Evolutionary conservation across 1,140 invertebrate species (phyloP).

Genomic region (Dufourea novaeangliae): DNA sequence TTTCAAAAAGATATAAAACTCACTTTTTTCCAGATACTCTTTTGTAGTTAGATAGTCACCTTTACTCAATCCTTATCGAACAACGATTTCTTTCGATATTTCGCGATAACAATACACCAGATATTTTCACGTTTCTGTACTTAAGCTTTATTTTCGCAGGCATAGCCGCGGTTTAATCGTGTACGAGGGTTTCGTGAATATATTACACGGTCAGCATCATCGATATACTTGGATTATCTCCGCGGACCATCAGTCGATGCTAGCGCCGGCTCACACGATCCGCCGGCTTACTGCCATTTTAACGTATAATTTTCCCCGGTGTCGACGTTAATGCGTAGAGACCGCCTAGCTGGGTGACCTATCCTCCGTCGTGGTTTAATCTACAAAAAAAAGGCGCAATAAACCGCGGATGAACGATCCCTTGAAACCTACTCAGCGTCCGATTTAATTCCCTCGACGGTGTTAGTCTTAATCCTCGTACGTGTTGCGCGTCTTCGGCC

Average conservation of each 20-base stretch:
- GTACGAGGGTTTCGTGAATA: constrained; percentile 48
- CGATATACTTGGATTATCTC: constrained; percentile 55
- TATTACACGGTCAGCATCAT: constrained; percentile 54
- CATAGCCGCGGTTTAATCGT: constrained; percentile 13
- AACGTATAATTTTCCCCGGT: constrained; percentile 52
- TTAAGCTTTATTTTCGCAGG: constrained; percentile 25
- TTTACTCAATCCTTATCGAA: neutral
- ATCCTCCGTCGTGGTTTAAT: neutral
- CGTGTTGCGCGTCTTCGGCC: neutral
- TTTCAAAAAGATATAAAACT: no score
- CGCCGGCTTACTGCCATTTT: constrained; percentile 49
- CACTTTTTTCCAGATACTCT: no score
- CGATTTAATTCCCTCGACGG: neutral
- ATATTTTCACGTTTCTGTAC: neutral
- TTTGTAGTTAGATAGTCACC: no score
- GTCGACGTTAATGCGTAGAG: constrained; percentile 43
- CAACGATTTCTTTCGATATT: neutral
- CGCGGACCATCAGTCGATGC: constrained; percentile 46
- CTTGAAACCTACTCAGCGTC: neutral
- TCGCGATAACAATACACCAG: constrained; percentile 16
- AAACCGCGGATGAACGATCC: neutral
- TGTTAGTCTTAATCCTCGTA: constrained; percentile 2
- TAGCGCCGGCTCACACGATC: constrained; percentile 25
- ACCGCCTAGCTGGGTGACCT: neutral
- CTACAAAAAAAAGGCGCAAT: constrained; percentile 10